Conservation (phyloP, 1,140 invertebrate species). For the Drosophila eugracilis region DNA sequence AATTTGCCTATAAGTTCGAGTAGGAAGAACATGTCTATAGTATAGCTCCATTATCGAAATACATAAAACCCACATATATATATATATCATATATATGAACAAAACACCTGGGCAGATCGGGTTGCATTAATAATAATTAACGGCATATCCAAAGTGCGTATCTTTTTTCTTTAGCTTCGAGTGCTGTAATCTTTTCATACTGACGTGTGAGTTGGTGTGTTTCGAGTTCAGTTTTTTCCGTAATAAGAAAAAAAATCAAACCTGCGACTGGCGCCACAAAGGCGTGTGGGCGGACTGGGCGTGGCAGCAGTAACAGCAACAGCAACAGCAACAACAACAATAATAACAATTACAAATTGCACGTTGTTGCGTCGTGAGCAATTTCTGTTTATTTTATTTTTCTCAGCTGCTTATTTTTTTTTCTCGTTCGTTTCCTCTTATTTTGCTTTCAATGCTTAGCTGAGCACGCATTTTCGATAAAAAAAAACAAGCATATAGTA, state of each 20-base stretch:
- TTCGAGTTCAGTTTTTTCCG: conserved; percentile 21
- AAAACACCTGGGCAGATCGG: conserved; percentile 37
- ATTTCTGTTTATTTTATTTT: conserved; percentile 34
- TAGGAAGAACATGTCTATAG: conserved; percentile 2
- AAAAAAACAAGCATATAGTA: conserved; percentile 13
- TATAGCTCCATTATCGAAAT: not conserved
- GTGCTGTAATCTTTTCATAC: conserved; percentile 17
- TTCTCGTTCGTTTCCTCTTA: too few species aligned
- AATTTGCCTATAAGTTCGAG: not conserved
- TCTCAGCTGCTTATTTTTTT: conserved; percentile 6
- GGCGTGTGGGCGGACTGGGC: conserved; percentile 30
- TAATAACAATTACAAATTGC: conserved; percentile 47
- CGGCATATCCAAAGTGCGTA: conserved; percentile 27
- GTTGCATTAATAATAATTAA: conserved; percentile 25
- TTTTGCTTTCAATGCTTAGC: conserved; percentile 42
- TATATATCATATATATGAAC: too few species aligned
- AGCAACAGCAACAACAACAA: conserved; percentile 45
- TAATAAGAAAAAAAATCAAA: conserved; percentile 20
- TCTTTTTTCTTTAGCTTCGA: conserved; percentile 11
- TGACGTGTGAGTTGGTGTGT: conserved; percentile 34
- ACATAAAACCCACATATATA: not conserved
- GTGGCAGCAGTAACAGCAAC: conserved; percentile 26
- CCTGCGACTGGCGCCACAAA: conserved; percentile 41
- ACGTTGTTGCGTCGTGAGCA: conserved; percentile 43
- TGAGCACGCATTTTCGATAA: conserved; percentile 61